A percentile compares a stretch with the other conserved stretches of the same genome.
These are phyloP conservation scores for Lacanobia oleracea DNA, from an alignment of 2,888 invertebrate genomes.

Conservation along the genomic window DNA sequence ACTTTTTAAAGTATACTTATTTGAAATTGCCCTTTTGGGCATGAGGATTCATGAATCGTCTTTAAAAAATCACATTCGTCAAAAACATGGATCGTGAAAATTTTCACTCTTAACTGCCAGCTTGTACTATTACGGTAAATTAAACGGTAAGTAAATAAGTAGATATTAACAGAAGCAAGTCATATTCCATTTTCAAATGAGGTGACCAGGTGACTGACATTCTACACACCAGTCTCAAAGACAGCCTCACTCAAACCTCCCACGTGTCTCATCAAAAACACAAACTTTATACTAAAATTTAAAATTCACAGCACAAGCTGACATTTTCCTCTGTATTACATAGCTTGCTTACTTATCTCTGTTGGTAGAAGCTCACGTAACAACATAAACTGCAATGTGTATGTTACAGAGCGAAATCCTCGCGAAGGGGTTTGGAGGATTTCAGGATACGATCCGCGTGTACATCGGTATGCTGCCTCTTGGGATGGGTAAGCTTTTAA, in stretches of 20 bases:
- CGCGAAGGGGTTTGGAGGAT: conserved; percentile 63
- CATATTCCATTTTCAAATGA: background rate
- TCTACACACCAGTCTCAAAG: conserved; percentile 9
- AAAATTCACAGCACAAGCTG: conserved; percentile 68
- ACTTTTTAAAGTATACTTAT: too few species aligned
- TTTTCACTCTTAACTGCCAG: too few species aligned
- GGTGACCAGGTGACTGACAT: background rate
- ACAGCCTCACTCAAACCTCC: background rate
- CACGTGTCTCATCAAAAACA: conserved; percentile 29
- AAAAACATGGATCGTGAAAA: too few species aligned
- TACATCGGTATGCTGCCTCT: conserved; percentile 58
- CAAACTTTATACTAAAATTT: conserved; percentile 51
- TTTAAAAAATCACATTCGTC: too few species aligned
- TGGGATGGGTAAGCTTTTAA: conserved; percentile 59
- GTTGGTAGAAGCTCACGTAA: conserved; percentile 64
- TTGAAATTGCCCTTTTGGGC: too few species aligned
- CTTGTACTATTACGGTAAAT: background rate
- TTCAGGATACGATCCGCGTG: conserved; percentile 61
- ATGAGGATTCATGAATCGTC: too few species aligned
- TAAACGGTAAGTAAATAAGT: background rate
- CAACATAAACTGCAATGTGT: conserved; percentile 75
- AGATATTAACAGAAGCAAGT: background rate
- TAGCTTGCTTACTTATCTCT: conserved; percentile 71
- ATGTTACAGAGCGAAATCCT: conserved; percentile 66
- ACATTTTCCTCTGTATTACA: conserved; percentile 67